A percentile compares a stretch with the other conserved stretches of the same genome.
phyloP scores from a whole-genome alignment of 2,888 invertebrate genomes.

The Yponomeuta sedellus region DNA sequence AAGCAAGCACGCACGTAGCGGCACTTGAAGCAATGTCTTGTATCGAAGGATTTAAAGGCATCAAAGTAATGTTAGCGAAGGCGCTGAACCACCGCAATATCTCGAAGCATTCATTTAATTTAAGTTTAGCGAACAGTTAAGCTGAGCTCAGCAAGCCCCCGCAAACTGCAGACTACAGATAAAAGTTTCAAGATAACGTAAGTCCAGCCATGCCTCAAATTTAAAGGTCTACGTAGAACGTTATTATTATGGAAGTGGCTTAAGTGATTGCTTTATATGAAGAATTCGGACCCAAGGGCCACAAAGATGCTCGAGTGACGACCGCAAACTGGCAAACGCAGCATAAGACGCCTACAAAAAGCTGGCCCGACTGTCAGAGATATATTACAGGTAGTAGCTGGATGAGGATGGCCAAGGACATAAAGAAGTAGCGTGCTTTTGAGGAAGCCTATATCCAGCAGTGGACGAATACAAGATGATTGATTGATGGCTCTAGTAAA shows the following conservation, averaged over 20 bases:
- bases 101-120: constrained; percentile 28
- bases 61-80: not conserved
- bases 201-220: constrained; percentile 18
- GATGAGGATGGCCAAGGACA: too few relatives aligned
- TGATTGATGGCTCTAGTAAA: too few relatives aligned
- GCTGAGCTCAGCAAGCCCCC: constrained; percentile 18
- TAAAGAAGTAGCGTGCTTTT: too few relatives aligned
- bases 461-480: too few relatives aligned
- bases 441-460: too few relatives aligned
- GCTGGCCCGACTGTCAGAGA: too few relatives aligned
- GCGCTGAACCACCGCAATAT: constrained; percentile 5
- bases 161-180: constrained; percentile 7
- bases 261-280: too few relatives aligned
- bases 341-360: too few relatives aligned
- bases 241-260: not conserved
- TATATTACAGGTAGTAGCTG: too few relatives aligned
- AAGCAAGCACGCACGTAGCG: not conserved
- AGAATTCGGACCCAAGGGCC: too few relatives aligned
- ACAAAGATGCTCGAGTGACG: too few relatives aligned
- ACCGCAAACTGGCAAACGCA: too few relatives aligned
- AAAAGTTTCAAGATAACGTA: constrained; percentile 18
- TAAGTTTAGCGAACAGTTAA: constrained; percentile 33
- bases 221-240: constrained; percentile 1
- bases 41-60: not conserved
- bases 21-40: not conserved